A percentile compares a stretch with the other conserved stretches of the same genome.
Conservation (phyloP, 1,140 invertebrate genomes). For the Brachionus rotundiformis region DNA sequence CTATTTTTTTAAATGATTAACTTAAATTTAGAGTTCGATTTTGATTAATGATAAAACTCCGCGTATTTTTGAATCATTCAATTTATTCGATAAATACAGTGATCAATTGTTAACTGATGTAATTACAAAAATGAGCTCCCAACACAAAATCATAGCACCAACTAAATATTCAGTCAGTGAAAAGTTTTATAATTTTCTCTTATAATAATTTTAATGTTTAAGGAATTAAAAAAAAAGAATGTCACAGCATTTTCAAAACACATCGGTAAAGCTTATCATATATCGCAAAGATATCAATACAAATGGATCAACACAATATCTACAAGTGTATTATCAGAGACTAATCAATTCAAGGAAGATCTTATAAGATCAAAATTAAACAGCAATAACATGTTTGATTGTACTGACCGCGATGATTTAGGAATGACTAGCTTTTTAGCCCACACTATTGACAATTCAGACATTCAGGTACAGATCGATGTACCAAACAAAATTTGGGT, state of each 20-base stretch:
- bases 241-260: conserved; percentile 47
- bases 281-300: conserved; percentile 49
- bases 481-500: conserved; percentile 51
- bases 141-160: conserved; percentile 48
- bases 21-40: conserved; percentile 19
- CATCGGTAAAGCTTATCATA: conserved; percentile 32
- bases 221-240: conserved; percentile 48
- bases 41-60: conserved; percentile 50
- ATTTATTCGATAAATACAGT: conserved; percentile 46
- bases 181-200: not conserved
- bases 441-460: conserved; percentile 38
- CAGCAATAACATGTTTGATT: conserved; percentile 5
- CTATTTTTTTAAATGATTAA: not conserved
- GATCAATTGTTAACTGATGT: conserved; percentile 38
- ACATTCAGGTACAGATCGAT: conserved; percentile 48
- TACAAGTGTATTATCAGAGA: not conserved
- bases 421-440: conserved; percentile 49
- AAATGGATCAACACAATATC: conserved; percentile 36
- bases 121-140: conserved; percentile 46
- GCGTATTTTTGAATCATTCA: conserved; percentile 32
- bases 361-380: not conserved
- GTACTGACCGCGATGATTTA: conserved; percentile 40
- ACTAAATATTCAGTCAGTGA: conserved; percentile 28
- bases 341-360: conserved; percentile 34
- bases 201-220: not conserved